Conservation (phyloP, 1,140 invertebrate species). For the Popillia japonica region DNA sequence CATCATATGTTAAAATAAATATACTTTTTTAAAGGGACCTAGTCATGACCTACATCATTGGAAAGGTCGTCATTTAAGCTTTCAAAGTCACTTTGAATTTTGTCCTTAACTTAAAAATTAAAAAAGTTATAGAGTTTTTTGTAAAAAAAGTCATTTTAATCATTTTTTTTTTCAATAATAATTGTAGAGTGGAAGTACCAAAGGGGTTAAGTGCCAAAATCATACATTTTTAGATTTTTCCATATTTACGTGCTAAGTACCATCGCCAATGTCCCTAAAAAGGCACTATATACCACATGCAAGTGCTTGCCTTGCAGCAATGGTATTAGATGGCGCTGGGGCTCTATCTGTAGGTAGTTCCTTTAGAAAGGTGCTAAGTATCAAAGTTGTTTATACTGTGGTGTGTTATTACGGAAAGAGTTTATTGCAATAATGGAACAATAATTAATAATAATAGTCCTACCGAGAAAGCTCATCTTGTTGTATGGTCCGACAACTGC, state of each 20-base stretch:
- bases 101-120: no score
- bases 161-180: no score
- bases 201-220: constrained; percentile 1
- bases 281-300: constrained; percentile 3
- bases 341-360: background rate
- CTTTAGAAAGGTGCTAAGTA: background rate
- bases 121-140: no score
- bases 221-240: constrained; percentile 22
- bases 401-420: background rate
- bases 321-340: background rate
- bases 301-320: background rate
- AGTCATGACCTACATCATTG: no score
- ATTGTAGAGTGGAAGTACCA: constrained; percentile 8
- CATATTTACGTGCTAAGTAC: constrained; percentile 4
- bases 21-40: no score
- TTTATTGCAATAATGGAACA: background rate
- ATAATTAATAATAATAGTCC: no score
- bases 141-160: no score
- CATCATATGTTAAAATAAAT: no score
- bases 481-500: no score
- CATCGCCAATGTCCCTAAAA: constrained; percentile 16
- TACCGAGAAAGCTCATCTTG: no score
- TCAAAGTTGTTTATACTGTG: constrained; percentile 18
- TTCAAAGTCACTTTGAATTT: no score
- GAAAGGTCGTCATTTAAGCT: no score